A percentile compares a stretch with the other conserved stretches of the same genome.
Evolutionary conservation across 2,888 invertebrate genomes (phyloP).

Genomic region (Heliconius sara): DNA sequence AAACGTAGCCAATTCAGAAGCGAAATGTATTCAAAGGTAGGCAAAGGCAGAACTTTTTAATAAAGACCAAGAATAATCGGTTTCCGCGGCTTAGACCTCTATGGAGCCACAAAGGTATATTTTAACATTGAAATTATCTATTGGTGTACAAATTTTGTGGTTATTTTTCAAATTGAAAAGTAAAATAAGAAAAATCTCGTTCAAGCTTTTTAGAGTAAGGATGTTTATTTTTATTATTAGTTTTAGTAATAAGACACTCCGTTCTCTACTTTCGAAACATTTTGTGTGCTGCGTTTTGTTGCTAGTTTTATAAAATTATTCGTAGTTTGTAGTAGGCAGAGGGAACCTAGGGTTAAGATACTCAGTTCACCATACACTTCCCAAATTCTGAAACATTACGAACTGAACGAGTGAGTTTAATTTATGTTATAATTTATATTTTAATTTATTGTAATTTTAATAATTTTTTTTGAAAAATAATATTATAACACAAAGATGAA

Average conservation of each 20-base stretch:
- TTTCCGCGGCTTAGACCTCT: slow-evolving; percentile 43
- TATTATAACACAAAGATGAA: too few species aligned
- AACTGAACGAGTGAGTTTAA: too few species aligned
- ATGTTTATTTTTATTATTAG: too few species aligned
- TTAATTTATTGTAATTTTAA: too few species aligned
- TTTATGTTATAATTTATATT: too few species aligned
- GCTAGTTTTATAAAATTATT: not conserved
- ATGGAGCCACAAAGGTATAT: slow-evolving; percentile 39
- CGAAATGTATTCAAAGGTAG: slow-evolving; percentile 36
- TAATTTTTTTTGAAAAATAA: too few species aligned
- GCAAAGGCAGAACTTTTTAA: slow-evolving; percentile 39
- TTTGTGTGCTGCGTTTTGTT: not conserved
- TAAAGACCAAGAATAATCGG: slow-evolving; percentile 43
- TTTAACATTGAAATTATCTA: slow-evolving; percentile 39
- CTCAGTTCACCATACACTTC: too few species aligned
- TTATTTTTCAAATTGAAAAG: not conserved
- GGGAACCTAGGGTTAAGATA: not conserved
- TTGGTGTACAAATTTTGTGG: slow-evolving; percentile 3
- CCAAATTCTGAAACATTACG: too few species aligned
- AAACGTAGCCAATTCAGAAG: slow-evolving; percentile 39
- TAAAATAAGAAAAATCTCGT: not conserved
- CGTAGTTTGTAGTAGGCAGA: not conserved
- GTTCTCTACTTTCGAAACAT: too few species aligned
- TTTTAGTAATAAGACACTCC: too few species aligned
- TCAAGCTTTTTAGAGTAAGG: too few species aligned